Conservation (phyloP, 1,140 invertebrate species). For the Colletes gigas region DNA sequence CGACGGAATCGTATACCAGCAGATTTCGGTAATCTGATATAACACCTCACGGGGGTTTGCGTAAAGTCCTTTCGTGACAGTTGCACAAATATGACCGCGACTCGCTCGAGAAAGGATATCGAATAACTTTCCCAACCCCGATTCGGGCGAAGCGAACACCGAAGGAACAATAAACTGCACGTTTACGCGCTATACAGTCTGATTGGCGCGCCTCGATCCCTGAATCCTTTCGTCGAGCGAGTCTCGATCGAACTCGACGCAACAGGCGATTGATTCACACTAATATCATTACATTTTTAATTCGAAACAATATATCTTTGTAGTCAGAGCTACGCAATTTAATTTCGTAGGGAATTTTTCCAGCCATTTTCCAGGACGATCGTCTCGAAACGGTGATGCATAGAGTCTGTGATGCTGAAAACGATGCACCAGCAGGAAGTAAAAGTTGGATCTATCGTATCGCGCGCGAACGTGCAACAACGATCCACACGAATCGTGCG, state of each 20-base stretch:
- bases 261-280: not conserved
- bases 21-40: conserved; percentile 51
- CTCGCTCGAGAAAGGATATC: conserved; percentile 37
- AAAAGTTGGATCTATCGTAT: not conserved
- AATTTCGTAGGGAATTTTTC: not conserved
- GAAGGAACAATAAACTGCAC: not conserved
- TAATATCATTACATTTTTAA: no score
- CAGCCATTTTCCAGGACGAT: not conserved
- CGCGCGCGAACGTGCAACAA: conserved; percentile 13
- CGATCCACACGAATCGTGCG: conserved; percentile 22
- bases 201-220: not conserved
- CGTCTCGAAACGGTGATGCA: not conserved
- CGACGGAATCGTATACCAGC: conserved; percentile 44
- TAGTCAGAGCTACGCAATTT: not conserved
- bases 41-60: not conserved
- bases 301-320: no score
- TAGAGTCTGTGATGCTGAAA: conserved; percentile 2
- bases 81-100: conserved; percentile 48
- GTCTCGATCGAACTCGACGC: conserved; percentile 4
- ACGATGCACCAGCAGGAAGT: not conserved
- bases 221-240: not conserved
- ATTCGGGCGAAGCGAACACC: not conserved
- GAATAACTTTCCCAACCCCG: conserved; percentile 31
- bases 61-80: conserved; percentile 33
- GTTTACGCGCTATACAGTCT: not conserved